These are phyloP conservation scores for Ciconia maguari DNA, from an alignment of 2,113 vertebrate genomes.

Conservation along the genomic window DNA sequence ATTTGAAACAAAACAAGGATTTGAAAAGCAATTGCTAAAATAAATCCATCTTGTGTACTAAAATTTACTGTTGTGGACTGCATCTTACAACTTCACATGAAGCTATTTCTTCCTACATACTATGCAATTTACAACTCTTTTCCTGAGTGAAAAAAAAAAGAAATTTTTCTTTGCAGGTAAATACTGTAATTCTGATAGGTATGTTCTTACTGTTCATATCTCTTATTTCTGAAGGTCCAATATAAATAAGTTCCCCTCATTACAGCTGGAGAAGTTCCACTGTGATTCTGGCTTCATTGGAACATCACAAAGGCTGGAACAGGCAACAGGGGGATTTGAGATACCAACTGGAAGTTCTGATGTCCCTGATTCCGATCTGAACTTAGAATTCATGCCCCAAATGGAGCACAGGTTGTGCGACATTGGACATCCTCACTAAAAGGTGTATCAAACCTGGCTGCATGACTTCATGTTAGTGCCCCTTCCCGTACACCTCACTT, in stretches of 20 bases:
- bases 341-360: neutral
- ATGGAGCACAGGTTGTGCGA: neutral
- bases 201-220: neutral
- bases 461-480: neutral
- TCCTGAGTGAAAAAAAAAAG: neutral
- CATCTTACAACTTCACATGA: neutral
- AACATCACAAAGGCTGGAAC: neutral
- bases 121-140: neutral
- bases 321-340: neutral
- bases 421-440: neutral
- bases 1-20: neutral
- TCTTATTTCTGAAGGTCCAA: neutral
- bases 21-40: neutral
- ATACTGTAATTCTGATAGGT: neutral
- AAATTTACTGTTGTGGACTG: neutral
- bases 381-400: neutral
- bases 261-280: neutral
- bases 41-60: neutral
- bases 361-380: neutral
- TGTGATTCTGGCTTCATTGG: neutral
- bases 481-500: neutral
- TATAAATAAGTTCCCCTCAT: neutral
- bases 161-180: neutral
- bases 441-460: neutral
- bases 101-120: neutral